Conservation (phyloP, 2,113 vertebrate genomes). For the Xyliphius kryptos region DNA sequence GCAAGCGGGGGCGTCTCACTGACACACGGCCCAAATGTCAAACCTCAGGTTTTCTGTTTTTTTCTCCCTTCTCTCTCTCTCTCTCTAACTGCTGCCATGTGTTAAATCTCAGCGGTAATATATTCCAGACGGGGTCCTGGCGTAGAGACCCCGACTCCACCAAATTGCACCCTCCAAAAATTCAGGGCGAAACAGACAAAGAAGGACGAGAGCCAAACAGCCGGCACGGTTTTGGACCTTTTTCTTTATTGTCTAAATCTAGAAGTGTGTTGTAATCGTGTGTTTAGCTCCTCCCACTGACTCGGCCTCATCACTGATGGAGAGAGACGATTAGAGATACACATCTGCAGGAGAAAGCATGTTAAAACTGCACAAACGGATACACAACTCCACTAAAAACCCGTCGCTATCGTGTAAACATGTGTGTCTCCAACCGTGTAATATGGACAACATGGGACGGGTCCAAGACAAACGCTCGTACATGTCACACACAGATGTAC, state of each 20-base stretch:
- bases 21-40: constrained; percentile 48
- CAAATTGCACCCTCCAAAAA: constrained; percentile 21
- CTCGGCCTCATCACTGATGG: neutral
- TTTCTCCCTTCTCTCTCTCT: constrained; percentile 48
- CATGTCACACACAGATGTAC: neutral
- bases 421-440: neutral
- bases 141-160: constrained; percentile 37
- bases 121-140: constrained; percentile 64
- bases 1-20: constrained; percentile 42
- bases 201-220: constrained; percentile 14
- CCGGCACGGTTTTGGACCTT: neutral
- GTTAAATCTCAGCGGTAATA: constrained; percentile 75
- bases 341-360: no score
- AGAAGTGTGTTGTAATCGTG: neutral
- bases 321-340: no score
- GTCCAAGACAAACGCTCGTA: neutral
- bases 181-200: constrained; percentile 9
- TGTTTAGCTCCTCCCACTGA: constrained; percentile 5
- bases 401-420: neutral
- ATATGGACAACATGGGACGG: neutral
- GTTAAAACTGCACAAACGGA: no score
- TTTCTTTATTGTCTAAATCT: neutral
- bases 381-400: no score
- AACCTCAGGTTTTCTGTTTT: constrained; percentile 55
- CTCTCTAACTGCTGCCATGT: constrained; percentile 70